phyloP scores from a whole-genome alignment of 2,888 invertebrate genomes.

The Subacronicta megacephala region DNA sequence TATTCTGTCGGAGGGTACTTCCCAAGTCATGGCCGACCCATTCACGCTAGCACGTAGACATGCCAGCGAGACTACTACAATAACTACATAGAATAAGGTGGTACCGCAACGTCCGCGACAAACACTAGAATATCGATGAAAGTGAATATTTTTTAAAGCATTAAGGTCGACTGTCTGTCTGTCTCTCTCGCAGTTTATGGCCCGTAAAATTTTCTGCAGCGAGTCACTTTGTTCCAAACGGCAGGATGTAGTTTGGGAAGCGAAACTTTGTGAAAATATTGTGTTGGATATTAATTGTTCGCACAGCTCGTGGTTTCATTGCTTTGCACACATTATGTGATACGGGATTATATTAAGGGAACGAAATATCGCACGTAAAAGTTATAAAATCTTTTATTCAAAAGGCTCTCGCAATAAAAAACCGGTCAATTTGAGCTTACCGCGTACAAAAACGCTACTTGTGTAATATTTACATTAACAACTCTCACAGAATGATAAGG shows the following conservation, averaged over 20 bases:
- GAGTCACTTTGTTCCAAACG: constrained; percentile 77
- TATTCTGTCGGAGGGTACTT: no score
- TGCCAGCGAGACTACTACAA: no score
- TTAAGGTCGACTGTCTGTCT: constrained; percentile 65
- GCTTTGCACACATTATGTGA: constrained; percentile 64
- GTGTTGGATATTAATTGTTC: constrained; percentile 80
- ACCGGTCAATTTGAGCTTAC: constrained; percentile 57
- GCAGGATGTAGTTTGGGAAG: constrained; percentile 75
- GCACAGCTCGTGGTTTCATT: constrained; percentile 66
- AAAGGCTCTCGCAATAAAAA: constrained; percentile 59
- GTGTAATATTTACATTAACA: constrained; percentile 64
- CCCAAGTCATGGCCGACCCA: no score
- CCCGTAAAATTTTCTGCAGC: constrained; percentile 78
- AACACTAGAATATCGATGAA: constrained; percentile 59
- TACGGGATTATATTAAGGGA: constrained; percentile 57
- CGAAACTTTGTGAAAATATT: constrained; percentile 83
- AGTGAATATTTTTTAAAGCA: constrained; percentile 69
- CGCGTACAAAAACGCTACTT: constrained; percentile 58
- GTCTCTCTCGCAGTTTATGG: constrained; percentile 71
- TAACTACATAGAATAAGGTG: constrained; percentile 28
- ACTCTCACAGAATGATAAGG: constrained; percentile 54
- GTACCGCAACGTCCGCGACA: constrained; percentile 29
- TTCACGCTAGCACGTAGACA: no score
- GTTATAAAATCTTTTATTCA: constrained; percentile 63
- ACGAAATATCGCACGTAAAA: constrained; percentile 50